Base-by-base conservation (phyloP, 2,797 vertebrate species). In the Aldrovandia affinis region DNA sequence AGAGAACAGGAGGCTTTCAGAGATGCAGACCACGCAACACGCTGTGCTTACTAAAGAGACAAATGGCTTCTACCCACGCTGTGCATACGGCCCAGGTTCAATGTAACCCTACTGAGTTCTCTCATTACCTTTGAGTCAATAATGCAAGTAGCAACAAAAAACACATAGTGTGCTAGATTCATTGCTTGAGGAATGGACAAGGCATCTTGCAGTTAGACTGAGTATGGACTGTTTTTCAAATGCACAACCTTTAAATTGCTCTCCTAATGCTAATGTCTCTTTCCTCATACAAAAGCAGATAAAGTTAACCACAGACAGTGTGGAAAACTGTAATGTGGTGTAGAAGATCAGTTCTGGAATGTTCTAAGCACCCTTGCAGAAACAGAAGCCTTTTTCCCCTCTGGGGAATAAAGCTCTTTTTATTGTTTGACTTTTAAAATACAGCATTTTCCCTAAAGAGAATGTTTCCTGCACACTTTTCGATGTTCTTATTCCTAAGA, bases 1-100 rank as follows among this genome's bases (percentile, higher is more conserved):
- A 94, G 92, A 91, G 83, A 87, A 70, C 5, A 68, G 55, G 54
- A 28, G 42, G 25, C 22, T 81, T 81, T 61, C 80, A 59, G 36
- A 63, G 80, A 81, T 39, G 44, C 30, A 44, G 39, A 36, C 79
- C 79, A 80, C 55, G 80, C 30, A 61, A 39, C 18, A 54, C 42
- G 52, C 42, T 52, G 63, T 70, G 81, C 63, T 82, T 82, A 39
- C 81, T 63, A 68, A 68, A 82, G 61, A 82, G 61, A 63, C n/a
- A 63, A 63, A 63, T 8, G 2, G 61, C 25, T 63, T 6, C 61
- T 63, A 9, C 61, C 28, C 61, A 63, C 61, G 18, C 61, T 63
- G 61, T 63, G n/a, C 18, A 18, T 7, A 9, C 18, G 52, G 25
- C 18, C 61, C 25, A 63, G 3, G 30, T 4, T 63, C n/a, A 63